Evolutionary conservation across 2,113 vertebrate species (phyloP).

Genomic region (Oreocharis arfaki): DNA sequence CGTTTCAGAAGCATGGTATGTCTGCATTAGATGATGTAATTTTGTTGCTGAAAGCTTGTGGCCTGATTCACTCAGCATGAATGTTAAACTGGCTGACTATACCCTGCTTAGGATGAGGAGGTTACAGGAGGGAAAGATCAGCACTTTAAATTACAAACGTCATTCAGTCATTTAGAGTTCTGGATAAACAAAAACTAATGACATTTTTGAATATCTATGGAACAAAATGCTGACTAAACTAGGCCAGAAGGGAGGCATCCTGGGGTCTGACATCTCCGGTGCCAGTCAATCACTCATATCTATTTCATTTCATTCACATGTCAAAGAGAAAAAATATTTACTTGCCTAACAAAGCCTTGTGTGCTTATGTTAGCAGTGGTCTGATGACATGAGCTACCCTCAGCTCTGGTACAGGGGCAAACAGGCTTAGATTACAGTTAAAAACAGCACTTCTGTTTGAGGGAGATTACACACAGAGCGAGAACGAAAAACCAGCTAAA

Average conservation of each 20-base stretch:
- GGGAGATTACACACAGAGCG: not conserved
- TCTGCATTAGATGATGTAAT: not conserved
- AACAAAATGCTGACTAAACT: conserved; percentile 22
- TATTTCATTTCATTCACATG: conserved; percentile 6
- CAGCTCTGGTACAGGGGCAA: not conserved
- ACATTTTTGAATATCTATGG: not conserved
- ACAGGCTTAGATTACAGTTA: not conserved
- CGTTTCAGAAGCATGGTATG: not conserved
- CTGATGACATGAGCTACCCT: conserved; percentile 32
- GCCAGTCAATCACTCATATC: conserved; percentile 40
- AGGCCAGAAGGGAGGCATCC: not conserved
- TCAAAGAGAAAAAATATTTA: conserved; percentile 31
- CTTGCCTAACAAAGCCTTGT: not conserved
- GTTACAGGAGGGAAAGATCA: not conserved
- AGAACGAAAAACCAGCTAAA: conserved; percentile 18
- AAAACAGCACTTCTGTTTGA: conserved; percentile 31
- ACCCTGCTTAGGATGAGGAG: not conserved
- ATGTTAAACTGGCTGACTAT: not conserved
- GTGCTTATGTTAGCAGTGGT: conserved; percentile 15
- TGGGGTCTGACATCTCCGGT: not conserved
- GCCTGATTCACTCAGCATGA: not conserved
- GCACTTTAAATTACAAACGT: not conserved
- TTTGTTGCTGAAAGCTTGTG: not conserved
- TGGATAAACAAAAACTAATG: not conserved
- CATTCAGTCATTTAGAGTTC: not conserved